Base-by-base conservation (phyloP, 2,113 vertebrate genomes). In the Pachypanchax playfairii region DNA sequence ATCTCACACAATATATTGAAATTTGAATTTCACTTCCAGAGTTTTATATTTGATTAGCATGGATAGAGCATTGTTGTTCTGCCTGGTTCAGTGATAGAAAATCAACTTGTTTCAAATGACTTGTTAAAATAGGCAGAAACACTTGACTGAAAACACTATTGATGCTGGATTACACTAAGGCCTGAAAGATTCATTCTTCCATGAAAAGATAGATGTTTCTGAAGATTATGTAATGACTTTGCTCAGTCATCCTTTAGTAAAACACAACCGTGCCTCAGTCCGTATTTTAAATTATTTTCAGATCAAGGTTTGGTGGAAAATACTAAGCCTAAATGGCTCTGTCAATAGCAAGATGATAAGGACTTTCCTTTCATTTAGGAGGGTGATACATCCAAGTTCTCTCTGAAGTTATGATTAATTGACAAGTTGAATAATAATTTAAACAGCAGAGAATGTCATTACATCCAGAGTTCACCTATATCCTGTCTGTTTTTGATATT, bases 371-470 rank as follows among this genome's bases (percentile, higher is more conserved):
- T 67, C 26, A 60, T 75, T 59, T 42, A 22, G 2, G 29, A 50
- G 44, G 21, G 55, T 14, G 48, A 65, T 38, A 43, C 5, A 65
- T 73, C 64, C 66, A 10, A 54, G 49, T 25, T 29, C 46, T 36
- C 31, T 57, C 56, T 33, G 33, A 70, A 75, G 31, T 22, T 52
- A 61, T 61, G 79, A 77, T 77, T 85, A 77, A 81, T 67, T 75
- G 79, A 82, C 77, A 83, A 49, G 67, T 39, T 75, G 75, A 82
- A 20, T 83, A 77, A 73, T 77, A 80, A 66, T 50, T 84, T 56
- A 77, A 77, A 79, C 39, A 36, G 33, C 50, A 53, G 48, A 28
- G 43, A 66, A 44, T 51, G 65, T 75, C 81, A 54, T 69, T 56
- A 47, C 28, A 42, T 62, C 65, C 22, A 38, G 65, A 6, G 50